Percentiles rank a stretch among this genome's conserved stretches.
Evolutionary conservation across 2,888 invertebrate genomes (phyloP).

Genomic region (Heterodera filipjevi): DNA sequence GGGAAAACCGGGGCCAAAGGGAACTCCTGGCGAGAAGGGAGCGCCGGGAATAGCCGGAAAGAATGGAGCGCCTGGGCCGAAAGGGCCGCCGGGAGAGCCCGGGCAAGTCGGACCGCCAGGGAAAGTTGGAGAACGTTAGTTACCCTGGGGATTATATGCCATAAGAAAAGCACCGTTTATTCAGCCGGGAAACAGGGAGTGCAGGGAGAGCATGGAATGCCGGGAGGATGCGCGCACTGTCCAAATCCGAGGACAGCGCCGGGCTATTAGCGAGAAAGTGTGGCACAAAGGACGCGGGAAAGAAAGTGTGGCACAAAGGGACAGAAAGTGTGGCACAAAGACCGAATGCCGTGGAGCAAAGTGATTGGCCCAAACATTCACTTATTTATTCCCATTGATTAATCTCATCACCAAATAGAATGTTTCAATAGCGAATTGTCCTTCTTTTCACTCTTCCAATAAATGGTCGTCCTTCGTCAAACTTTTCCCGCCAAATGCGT

Average conservation of each 20-base stretch:
- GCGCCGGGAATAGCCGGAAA: constrained; percentile 36
- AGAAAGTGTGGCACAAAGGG: neutral
- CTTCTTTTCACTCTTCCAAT: neutral
- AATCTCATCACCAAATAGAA: neutral
- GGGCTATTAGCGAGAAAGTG: constrained; percentile 31
- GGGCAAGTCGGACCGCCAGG: constrained; percentile 34
- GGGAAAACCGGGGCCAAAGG: constrained; percentile 23
- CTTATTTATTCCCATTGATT: neutral
- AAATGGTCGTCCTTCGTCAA: neutral
- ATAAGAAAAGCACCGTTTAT: neutral
- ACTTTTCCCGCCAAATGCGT: too few relatives aligned
- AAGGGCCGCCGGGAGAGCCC: constrained; percentile 37
- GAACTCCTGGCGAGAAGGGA: constrained; percentile 34
- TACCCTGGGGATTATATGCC: neutral
- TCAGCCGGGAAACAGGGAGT: constrained; percentile 4
- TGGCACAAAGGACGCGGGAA: neutral
- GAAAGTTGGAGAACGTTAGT: constrained; percentile 31
- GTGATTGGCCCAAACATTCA: neutral
- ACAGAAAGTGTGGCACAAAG: neutral
- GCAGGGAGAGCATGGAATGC: constrained; percentile 35
- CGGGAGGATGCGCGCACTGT: constrained; percentile 41
- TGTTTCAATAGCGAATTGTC: neutral
- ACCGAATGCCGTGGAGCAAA: neutral
- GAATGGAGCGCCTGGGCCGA: constrained; percentile 39
- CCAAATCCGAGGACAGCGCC: constrained; percentile 38